A percentile compares a stretch with the other conserved stretches of the same genome.
These are phyloP conservation scores for Rhagologus leucostigma DNA, from an alignment of 2,113 vertebrate species.

Conservation along the genomic window DNA sequence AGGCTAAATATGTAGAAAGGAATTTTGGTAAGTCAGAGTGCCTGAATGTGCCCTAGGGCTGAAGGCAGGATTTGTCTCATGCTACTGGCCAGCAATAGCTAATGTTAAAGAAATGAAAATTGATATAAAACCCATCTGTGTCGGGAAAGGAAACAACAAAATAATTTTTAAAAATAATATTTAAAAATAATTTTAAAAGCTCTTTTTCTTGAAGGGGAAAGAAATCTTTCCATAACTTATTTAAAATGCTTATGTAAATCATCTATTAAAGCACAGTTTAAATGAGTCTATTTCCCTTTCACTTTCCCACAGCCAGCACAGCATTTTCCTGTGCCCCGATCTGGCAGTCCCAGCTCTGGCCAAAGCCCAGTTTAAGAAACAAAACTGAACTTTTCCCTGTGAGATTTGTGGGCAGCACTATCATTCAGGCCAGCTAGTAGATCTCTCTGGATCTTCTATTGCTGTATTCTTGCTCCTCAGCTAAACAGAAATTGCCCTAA, in stretches of 20 bases:
- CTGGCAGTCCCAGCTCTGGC: rapidly evolving
- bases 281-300: background rate
- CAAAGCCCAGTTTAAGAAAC: background rate
- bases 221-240: background rate
- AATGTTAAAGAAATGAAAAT: background rate
- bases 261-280: background rate
- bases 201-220: background rate
- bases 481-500: background rate
- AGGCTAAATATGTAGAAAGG: rapidly evolving
- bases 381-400: background rate
- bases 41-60: rapidly evolving
- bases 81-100: too few relatives aligned
- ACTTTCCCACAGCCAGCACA: background rate
- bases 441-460: background rate
- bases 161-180: background rate
- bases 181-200: rapidly evolving
- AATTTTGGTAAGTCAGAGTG: background rate
- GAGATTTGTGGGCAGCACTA: background rate
- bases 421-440: background rate
- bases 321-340: rapidly evolving
- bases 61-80: background rate
- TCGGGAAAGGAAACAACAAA: background rate
- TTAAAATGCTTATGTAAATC: background rate
- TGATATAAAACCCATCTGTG: background rate
- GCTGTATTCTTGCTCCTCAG: background rate